Evolutionary conservation across 2,113 vertebrate genomes (phyloP).

Genomic region (Aegotheles bennettii): DNA sequence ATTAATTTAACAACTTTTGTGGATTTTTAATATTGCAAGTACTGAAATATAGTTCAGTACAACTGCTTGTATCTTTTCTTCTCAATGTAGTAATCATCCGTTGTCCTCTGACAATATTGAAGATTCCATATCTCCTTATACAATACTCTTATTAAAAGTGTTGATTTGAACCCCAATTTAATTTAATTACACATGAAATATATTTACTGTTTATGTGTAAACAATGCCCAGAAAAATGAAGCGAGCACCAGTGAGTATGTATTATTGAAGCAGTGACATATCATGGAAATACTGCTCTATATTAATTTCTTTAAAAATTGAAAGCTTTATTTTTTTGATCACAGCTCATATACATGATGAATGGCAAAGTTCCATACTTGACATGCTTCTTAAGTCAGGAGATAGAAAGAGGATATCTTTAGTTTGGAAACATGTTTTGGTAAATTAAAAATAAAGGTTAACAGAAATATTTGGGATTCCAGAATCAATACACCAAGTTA

Average conservation of each 20-base stretch:
- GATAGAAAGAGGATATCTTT: slow-evolving; percentile 10
- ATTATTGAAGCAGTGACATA: background rate
- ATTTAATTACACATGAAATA: background rate
- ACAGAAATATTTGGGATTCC: slow-evolving; percentile 8
- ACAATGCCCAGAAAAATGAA: background rate
- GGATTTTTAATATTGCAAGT: background rate
- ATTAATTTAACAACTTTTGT: background rate
- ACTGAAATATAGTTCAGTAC: slow-evolving; percentile 4
- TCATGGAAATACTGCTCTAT: slow-evolving; percentile 1
- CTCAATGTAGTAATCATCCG: background rate
- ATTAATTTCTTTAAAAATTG: background rate
- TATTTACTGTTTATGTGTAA: background rate
- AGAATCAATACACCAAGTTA: background rate
- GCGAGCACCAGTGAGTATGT: background rate
- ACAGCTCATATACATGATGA: background rate
- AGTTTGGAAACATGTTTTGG: background rate
- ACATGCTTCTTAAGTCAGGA: background rate
- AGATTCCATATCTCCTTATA: background rate
- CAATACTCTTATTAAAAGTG: background rate
- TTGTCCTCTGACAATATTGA: slow-evolving; percentile 5
- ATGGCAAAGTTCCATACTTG: background rate
- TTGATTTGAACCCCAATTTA: slow-evolving; percentile 18
- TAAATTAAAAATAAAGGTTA: slow-evolving; percentile 45
- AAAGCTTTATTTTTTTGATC: background rate
- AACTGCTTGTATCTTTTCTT: slow-evolving; percentile 1